Evolutionary conservation across 2,113 vertebrate species (phyloP).

Genomic region (Chrysemys picta): DNA sequence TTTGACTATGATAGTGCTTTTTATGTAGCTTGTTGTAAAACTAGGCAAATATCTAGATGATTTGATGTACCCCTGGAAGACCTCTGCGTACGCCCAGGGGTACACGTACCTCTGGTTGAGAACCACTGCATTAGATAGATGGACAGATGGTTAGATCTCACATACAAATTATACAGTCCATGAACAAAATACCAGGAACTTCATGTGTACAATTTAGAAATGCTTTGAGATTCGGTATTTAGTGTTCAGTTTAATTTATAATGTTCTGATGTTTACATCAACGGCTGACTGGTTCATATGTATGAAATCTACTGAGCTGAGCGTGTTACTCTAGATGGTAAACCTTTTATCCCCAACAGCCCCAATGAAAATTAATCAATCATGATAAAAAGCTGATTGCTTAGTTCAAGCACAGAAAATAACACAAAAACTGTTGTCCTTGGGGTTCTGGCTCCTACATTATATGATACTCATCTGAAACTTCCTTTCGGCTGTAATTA

Average conservation of each 20-base stretch:
- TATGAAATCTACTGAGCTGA: neutral
- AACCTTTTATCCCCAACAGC: neutral
- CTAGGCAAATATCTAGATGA: too few relatives aligned
- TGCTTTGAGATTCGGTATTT: neutral
- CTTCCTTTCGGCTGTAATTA: slow-evolving; percentile 73
- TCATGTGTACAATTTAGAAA: fast-evolving
- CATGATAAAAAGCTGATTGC: neutral
- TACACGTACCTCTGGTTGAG: too few relatives aligned
- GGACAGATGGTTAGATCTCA: neutral
- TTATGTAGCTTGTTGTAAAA: too few relatives aligned
- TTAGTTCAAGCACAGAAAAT: slow-evolving; percentile 47
- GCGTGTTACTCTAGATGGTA: neutral
- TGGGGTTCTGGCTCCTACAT: slow-evolving; percentile 47
- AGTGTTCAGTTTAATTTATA: fast-evolving
- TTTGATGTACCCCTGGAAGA: too few relatives aligned
- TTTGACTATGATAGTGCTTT: too few relatives aligned
- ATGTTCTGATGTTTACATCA: neutral
- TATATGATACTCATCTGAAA: slow-evolving; percentile 65
- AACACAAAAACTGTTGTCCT: slow-evolving; percentile 47
- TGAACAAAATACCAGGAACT: neutral
- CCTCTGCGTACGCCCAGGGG: too few relatives aligned
- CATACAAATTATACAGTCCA: neutral
- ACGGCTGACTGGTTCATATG: neutral
- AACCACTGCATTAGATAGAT: neutral
- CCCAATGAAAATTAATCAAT: neutral